Conservation (phyloP, 2,797 vertebrate genomes). For the Allochrocebus solatus region DNA sequence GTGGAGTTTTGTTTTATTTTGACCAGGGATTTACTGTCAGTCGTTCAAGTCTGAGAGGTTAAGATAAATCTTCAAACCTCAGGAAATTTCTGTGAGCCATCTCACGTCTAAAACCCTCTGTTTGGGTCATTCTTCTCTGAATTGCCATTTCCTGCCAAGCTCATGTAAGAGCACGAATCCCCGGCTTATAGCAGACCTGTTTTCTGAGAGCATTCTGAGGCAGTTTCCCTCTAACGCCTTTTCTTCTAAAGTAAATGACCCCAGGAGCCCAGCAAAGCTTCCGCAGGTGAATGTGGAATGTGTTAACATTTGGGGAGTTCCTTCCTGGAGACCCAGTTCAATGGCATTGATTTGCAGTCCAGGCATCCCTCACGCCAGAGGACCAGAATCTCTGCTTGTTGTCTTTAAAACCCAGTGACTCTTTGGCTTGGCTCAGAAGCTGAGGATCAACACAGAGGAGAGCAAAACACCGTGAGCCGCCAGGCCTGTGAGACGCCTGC, state of each 20-base stretch:
- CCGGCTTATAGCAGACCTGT: neutral
- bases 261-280: neutral
- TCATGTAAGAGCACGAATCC: neutral
- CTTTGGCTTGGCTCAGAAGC: neutral
- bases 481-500: rapidly evolving
- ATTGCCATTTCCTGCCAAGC: neutral
- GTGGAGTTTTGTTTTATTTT: neutral
- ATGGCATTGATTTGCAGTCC: neutral
- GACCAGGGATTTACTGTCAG: conserved; percentile 25
- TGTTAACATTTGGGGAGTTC: neutral
- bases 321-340: neutral
- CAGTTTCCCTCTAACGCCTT: neutral
- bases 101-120: neutral
- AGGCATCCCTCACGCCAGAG: rapidly evolving
- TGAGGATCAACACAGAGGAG: neutral
- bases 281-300: neutral
- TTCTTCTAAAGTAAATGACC: neutral
- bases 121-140: neutral
- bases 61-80: neutral
- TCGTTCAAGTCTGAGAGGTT: neutral
- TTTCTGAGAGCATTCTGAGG: neutral
- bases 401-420: neutral
- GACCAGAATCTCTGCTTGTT: neutral
- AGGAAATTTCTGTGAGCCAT: neutral
- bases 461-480: rapidly evolving